These are phyloP conservation scores for Solea solea DNA, from an alignment of 2,113 vertebrate species.

Conservation along the genomic window DNA sequence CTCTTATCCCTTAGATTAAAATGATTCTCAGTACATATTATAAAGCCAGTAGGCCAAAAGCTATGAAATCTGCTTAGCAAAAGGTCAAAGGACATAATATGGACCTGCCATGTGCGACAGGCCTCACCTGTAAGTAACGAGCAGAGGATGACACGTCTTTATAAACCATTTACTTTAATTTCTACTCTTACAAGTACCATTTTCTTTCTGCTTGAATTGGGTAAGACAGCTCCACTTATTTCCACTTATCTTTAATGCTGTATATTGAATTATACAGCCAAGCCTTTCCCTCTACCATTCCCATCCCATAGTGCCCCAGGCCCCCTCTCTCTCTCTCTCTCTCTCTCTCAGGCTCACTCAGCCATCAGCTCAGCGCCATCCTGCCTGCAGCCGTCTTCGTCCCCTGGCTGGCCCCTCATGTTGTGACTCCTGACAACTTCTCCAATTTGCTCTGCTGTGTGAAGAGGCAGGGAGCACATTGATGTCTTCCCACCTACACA, in stretches of 20 bases:
- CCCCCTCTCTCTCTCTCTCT: constrained; percentile 3
- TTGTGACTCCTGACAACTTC: constrained; percentile 93
- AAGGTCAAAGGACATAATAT: not conserved
- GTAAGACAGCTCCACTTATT: not conserved
- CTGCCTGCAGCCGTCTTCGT: constrained; percentile 64
- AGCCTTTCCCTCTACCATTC: not conserved
- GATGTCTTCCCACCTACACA: constrained; percentile 83
- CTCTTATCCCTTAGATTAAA: too few species aligned
- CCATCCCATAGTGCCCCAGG: constrained; percentile 47
- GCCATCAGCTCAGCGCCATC: constrained; percentile 54
- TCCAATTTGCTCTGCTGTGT: constrained; percentile 94
- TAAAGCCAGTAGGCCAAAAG: too few species aligned
- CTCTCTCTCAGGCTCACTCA: not conserved
- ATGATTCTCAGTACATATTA: too few species aligned
- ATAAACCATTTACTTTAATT: not conserved
- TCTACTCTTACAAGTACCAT: not conserved
- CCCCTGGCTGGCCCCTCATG: constrained; percentile 78
- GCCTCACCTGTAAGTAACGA: not conserved
- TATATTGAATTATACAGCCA: constrained; percentile 6
- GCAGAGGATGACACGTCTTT: too few species aligned
- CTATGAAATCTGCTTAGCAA: too few species aligned
- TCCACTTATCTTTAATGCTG: not conserved
- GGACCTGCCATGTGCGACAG: not conserved
- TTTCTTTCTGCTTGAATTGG: not conserved
- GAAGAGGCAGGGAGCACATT: constrained; percentile 87